Conservation (phyloP, 2,888 invertebrate genomes). For the Drosophila barbarae region DNA sequence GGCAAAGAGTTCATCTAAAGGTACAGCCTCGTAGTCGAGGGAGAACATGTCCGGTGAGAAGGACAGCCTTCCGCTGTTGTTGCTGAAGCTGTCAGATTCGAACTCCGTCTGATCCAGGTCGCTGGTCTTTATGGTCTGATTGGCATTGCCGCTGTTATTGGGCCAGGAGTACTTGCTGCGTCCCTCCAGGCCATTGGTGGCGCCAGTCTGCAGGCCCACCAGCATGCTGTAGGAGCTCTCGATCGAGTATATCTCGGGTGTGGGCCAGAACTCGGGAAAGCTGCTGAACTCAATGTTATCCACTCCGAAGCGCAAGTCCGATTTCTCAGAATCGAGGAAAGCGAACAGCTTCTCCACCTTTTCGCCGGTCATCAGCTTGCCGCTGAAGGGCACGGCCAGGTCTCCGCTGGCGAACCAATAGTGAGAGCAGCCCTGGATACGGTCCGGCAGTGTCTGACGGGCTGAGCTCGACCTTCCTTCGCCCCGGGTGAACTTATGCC, state of each 20-base stretch:
- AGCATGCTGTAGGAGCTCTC: conserved; percentile 76
- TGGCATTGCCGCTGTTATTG: conserved; percentile 47
- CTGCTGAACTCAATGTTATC: conserved; percentile 76
- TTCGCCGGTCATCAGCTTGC: conserved; percentile 61
- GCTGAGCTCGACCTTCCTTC: not conserved
- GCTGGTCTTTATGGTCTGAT: conserved; percentile 66
- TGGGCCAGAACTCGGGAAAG: conserved; percentile 63
- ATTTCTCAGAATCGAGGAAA: conserved; percentile 59
- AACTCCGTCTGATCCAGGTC: conserved; percentile 73
- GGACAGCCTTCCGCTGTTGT: conserved; percentile 61
- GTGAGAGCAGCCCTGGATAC: conserved; percentile 64
- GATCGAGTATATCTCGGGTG: conserved; percentile 66
- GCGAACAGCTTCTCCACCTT: conserved; percentile 70
- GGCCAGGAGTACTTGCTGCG: conserved; percentile 75
- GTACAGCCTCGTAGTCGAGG: conserved; percentile 70
- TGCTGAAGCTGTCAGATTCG: conserved; percentile 65
- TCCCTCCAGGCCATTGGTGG: conserved; percentile 67
- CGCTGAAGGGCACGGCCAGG: conserved; percentile 74
- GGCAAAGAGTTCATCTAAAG: conserved; percentile 74
- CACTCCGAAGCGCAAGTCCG: conserved; percentile 70
- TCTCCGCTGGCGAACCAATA: conserved; percentile 78
- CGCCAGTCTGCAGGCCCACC: conserved; percentile 73
- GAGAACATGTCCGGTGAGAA: conserved; percentile 71
- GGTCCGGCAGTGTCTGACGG: not conserved
- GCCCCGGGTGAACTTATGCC: conserved; percentile 62